These are phyloP conservation scores for Neodiprion fabricii DNA, from an alignment of 1,140 invertebrate genomes.

Conservation along the genomic window DNA sequence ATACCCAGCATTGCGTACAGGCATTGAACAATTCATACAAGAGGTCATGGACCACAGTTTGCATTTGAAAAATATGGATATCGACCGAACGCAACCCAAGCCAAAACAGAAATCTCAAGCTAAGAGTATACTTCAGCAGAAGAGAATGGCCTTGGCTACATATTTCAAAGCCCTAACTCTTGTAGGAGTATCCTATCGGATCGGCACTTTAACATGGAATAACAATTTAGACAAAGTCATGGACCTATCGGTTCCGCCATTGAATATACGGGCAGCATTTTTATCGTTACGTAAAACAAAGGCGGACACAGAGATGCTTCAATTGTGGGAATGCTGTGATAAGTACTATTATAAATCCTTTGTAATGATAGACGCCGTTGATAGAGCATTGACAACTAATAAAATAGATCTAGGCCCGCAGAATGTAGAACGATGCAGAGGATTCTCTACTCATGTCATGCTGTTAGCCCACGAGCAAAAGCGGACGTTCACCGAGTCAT, in stretches of 20 bases:
- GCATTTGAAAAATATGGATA: conserved; percentile 69
- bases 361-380: conserved; percentile 71
- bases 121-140: conserved; percentile 82
- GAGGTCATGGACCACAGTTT: conserved; percentile 69
- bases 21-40: conserved; percentile 71
- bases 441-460: conserved; percentile 76
- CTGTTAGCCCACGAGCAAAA: conserved; percentile 66
- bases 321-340: conserved; percentile 77
- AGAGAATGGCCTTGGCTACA: conserved; percentile 82
- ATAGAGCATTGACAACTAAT: conserved; percentile 68
- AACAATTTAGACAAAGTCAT: conserved; percentile 46
- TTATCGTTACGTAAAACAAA: conserved; percentile 34
- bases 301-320: conserved; percentile 49
- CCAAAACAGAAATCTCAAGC: conserved; percentile 81
- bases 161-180: conserved; percentile 79
- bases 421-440: conserved; percentile 84
- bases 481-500: conserved; percentile 43
- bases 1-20: conserved; percentile 66
- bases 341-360: conserved; percentile 79
- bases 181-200: conserved; percentile 81
- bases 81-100: conserved; percentile 69
- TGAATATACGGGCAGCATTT: conserved; percentile 66
- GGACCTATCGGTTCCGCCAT: conserved; percentile 61
- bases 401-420: conserved; percentile 80
- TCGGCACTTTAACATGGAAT: conserved; percentile 66